Percentiles rank a stretch among this genome's conserved stretches.
phyloP scores from a whole-genome alignment of 2,797 vertebrate genomes.

The Picus viridis region DNA sequence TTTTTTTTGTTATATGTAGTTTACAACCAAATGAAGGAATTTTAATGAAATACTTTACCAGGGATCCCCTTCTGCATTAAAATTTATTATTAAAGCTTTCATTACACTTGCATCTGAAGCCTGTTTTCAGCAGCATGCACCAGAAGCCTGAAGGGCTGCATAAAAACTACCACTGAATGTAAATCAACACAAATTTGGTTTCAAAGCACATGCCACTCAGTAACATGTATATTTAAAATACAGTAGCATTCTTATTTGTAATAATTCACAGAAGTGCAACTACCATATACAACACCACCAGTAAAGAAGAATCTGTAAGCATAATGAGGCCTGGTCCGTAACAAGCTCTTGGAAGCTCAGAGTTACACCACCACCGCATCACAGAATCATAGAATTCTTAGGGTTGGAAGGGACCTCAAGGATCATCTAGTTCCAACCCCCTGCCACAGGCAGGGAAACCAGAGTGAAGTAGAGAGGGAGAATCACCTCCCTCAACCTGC shows the following conservation, averaged over 20 bases:
- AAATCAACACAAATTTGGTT: neutral
- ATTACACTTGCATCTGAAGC: neutral
- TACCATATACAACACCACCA: neutral
- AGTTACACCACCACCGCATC: neutral
- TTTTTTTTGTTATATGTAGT: neutral
- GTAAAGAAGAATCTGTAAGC: neutral
- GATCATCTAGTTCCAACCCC: too few relatives aligned
- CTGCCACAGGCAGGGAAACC: too few relatives aligned
- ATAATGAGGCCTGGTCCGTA: neutral
- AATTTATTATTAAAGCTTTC: neutral
- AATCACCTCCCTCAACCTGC: too few relatives aligned
- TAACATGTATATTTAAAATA: neutral
- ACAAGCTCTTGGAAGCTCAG: neutral
- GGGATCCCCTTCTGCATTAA: neutral
- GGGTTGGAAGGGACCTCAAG: too few relatives aligned
- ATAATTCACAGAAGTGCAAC: neutral
- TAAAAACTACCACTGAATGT: neutral
- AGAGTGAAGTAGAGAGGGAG: too few relatives aligned
- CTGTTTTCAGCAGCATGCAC: neutral
- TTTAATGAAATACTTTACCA: neutral
- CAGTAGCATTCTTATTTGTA: neutral
- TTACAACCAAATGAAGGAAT: neutral
- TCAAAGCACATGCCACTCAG: neutral
- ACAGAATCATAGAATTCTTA: too few relatives aligned
- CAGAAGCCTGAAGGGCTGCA: neutral